A percentile compares a stretch with the other conserved stretches of the same genome.
Conservation (phyloP, 2,888 invertebrate species). For the Eurois occulta region DNA sequence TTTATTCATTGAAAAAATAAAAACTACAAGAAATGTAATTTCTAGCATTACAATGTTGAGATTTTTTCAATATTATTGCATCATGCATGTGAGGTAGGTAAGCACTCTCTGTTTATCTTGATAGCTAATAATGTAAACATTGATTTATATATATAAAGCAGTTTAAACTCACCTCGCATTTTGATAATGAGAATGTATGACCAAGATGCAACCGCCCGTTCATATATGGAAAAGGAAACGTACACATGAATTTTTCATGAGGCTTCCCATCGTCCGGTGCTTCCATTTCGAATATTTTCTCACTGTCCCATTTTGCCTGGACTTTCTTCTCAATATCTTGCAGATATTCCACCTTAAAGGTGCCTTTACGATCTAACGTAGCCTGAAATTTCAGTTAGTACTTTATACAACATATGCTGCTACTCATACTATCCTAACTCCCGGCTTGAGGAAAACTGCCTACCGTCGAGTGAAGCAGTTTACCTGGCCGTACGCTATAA, state of each 20-base stretch:
- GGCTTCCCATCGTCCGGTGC: slow-evolving; percentile 92
- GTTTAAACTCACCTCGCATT: slow-evolving; percentile 95
- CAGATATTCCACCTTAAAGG: slow-evolving; percentile 98
- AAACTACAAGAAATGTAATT: background rate
- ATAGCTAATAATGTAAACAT: slow-evolving; percentile 23
- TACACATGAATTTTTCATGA: slow-evolving; percentile 96
- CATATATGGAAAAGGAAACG: slow-evolving; percentile 99
- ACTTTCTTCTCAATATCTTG: slow-evolving; percentile 96
- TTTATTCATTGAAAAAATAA: background rate
- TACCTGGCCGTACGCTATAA: background rate
- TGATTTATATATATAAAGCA: background rate
- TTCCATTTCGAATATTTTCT: slow-evolving; percentile 95
- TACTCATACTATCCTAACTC: slow-evolving; percentile 1
- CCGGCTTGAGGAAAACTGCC: slow-evolving; percentile 30
- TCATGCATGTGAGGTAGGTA: slow-evolving; percentile 25
- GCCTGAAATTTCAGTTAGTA: slow-evolving; percentile 75
- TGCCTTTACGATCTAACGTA: slow-evolving; percentile 94
- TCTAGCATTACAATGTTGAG: background rate
- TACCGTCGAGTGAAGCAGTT: background rate
- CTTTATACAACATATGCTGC: slow-evolving; percentile 30
- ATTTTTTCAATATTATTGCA: slow-evolving; percentile 27
- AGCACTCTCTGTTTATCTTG: background rate
- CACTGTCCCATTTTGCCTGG: slow-evolving; percentile 96
- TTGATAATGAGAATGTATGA: slow-evolving; percentile 98
- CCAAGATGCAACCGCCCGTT: slow-evolving; percentile 99